A percentile compares a stretch with the other conserved stretches of the same genome.
phyloP scores from a whole-genome alignment of 2,113 vertebrate species.

The Salvelinus alpinus region DNA sequence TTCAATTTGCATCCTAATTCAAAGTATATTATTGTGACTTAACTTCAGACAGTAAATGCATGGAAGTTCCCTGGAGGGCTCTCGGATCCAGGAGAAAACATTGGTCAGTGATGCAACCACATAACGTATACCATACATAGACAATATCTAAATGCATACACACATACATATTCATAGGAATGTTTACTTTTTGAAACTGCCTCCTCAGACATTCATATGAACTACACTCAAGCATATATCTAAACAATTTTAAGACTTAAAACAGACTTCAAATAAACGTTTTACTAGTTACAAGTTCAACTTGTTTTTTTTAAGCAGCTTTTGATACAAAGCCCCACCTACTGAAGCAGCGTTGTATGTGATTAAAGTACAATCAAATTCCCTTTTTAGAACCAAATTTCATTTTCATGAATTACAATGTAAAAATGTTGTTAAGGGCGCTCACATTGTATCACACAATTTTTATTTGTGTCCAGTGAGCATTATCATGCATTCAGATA shows the following conservation, averaged over 20 bases:
- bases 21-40: constrained; percentile 15
- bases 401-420: neutral
- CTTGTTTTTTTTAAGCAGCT: constrained; percentile 57
- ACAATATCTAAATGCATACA: too few species aligned
- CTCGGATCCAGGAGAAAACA: constrained; percentile 90
- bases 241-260: constrained; percentile 13
- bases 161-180: neutral
- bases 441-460: too few species aligned
- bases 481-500: neutral
- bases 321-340: constrained; percentile 12
- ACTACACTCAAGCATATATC: constrained; percentile 36
- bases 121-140: neutral
- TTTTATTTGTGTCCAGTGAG: too few species aligned
- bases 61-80: constrained; percentile 97
- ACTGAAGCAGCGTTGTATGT: neutral
- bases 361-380: neutral
- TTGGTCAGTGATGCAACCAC: constrained; percentile 77
- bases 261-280: constrained; percentile 23
- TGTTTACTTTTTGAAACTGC: too few species aligned
- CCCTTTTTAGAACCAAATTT: neutral
- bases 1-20: too few species aligned
- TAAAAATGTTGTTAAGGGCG: too few species aligned
- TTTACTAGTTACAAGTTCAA: constrained; percentile 8
- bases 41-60: constrained; percentile 81
- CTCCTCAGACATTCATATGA: constrained; percentile 10